phyloP scores from a whole-genome alignment of 2,113 vertebrate species.

The Mustelus asterias region DNA sequence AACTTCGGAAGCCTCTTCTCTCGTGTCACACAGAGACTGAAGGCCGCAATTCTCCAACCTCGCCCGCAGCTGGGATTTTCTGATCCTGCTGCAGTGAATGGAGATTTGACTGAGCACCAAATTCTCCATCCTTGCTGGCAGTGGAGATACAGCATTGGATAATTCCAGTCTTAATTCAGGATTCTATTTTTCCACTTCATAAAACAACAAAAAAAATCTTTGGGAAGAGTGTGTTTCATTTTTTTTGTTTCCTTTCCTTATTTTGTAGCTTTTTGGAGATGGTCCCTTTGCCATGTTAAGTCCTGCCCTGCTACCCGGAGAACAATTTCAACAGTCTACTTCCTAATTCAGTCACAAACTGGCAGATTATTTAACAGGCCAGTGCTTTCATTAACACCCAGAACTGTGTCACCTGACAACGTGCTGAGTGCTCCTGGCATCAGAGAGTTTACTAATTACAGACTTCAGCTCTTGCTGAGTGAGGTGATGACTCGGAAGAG shows the following conservation, averaged over 20 bases:
- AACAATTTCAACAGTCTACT: background rate
- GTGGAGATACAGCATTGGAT: too few species aligned
- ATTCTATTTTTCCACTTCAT: background rate
- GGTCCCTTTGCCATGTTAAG: background rate
- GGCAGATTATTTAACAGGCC: slow-evolving; percentile 18
- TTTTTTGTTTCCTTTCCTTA: background rate
- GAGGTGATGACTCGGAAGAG: background rate
- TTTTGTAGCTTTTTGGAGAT: background rate
- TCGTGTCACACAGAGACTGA: background rate
- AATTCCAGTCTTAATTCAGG: too few species aligned
- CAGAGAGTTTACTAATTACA: background rate
- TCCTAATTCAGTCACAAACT: background rate
- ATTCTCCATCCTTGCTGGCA: too few species aligned
- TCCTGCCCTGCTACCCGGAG: background rate
- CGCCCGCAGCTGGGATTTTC: too few species aligned
- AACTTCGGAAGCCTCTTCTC: background rate
- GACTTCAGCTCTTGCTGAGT: background rate
- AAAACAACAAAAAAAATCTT: background rate
- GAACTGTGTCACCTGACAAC: background rate
- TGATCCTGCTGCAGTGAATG: too few species aligned
- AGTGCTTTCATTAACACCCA: slow-evolving; percentile 5
- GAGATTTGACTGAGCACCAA: too few species aligned
- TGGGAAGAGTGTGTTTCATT: background rate
- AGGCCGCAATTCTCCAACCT: too few species aligned
- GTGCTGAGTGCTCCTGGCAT: background rate